Evolutionary conservation across 2,888 invertebrate species (phyloP), one percentile per base, ranked within the genome.

Genomic region (Agriopis leucophaearia): DNA sequence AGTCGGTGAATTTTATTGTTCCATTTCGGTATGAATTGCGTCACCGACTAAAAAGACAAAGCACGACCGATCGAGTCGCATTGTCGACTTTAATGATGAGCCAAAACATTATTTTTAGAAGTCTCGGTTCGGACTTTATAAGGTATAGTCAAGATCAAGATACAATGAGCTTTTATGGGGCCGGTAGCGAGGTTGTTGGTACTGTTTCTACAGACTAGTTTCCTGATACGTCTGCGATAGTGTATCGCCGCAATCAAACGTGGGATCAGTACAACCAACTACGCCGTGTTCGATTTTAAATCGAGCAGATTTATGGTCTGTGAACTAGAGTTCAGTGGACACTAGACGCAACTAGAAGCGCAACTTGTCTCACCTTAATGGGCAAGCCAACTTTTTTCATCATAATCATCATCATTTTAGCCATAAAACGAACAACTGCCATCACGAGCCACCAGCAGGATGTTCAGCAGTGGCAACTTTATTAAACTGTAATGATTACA

Each of bases 11-110:
- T 86, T 89, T 87, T 86, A 88, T 89, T 88, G 91, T 90, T 90
- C 87, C 85, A 85, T 90, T 88, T 88, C 81, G 88, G 88, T 83
- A 86, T 85, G 89, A 87, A 88, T 94, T 94, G 90, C 94, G 94
- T 94, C 94, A 94, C 87, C 91, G 87, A 84, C 89, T 85, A 90
- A 92, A 92, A 92, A 92, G 92, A 94, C 93, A 93, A 92, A 92
- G 91, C 91, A 85, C 82, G 87, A 82, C 78, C 87, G 90, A 89
- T 88, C 87, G 85, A 80, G 83, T 85, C 85, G 88, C 82, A 88
- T 90, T 87, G 89, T 88, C 78, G 83, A 81, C 85, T 64, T 61
- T 90, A 90, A 90, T 91, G 89, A 92, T 91, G 91, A 90, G 89
- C 88, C 85, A 89, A 92, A 92, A 90, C 86, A 91, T 88, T 91